phyloP scores from a whole-genome alignment of 2,113 vertebrate genomes.

The Falcunculus frontatus region DNA sequence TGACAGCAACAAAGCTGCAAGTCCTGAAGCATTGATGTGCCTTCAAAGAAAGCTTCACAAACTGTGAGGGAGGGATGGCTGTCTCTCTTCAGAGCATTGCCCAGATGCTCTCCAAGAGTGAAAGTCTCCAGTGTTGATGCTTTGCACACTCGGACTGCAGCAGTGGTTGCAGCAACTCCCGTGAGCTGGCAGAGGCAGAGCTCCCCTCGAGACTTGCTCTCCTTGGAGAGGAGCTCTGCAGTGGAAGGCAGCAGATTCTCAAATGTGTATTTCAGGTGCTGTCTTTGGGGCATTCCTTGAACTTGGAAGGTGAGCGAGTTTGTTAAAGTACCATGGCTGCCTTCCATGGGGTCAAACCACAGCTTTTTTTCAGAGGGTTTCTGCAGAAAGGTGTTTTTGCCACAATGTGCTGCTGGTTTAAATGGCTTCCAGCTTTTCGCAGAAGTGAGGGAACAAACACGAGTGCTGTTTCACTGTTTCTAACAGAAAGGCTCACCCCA shows the following conservation, averaged over 20 bases:
- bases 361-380: not conserved
- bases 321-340: accelerated
- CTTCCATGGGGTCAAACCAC: not conserved
- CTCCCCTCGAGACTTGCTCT: not conserved
- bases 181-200: not conserved
- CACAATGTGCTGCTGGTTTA: not conserved
- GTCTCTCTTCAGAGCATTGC: not conserved
- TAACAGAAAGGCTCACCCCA: not conserved
- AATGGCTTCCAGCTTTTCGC: not conserved
- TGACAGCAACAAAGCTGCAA: accelerated
- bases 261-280: not conserved
- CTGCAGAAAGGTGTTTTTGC: not conserved
- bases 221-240: not conserved
- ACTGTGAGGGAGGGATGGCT: not conserved
- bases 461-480: not conserved
- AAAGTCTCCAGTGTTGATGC: no score
- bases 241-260: not conserved
- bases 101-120: not conserved
- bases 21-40: not conserved
- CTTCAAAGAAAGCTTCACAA: not conserved
- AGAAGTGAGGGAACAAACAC: not conserved
- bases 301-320: not conserved
- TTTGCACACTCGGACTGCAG: not conserved
- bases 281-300: not conserved
- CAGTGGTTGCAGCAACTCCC: accelerated